Base-by-base conservation (phyloP, 2,113 vertebrate species). In the Corynorhinus townsendii region DNA sequence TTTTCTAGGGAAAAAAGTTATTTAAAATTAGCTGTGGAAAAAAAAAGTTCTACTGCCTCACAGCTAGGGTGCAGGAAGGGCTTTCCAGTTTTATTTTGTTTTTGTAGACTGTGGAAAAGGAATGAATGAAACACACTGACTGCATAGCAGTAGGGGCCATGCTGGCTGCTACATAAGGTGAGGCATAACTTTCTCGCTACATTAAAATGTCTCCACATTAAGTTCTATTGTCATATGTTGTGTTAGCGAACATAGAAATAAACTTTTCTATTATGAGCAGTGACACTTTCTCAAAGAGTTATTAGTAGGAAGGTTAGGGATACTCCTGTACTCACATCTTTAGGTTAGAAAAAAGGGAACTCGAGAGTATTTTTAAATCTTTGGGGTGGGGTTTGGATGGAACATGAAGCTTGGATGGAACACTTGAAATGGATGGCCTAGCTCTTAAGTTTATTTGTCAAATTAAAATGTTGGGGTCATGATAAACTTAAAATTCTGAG, bases 401-500 rank as follows among this genome's bases (percentile, higher is more conserved):
- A 62, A 79, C 30, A 80, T 19, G 43, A 4, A 54, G 49, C 15
- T 92, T 56, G 54, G 7, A 56, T 56, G 7, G 54, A 80, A 73
- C 28, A 79, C 15, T 33, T 92, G 22, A 62, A 90, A 84, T 77
- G 20, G 40, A 84, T 79, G 38, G 12, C 30, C 4, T 62, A 26
- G 15, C 26, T 90, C 49, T 93, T 19, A 84, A 87, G 22, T 87
- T 22, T 76, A 24, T 17, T n/a, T 33, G 56, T 71, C 59, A 86
- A 82, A 83, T 68, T 68, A 91, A 11, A 91, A 76, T 75, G 73
- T 68, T 28, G n/a, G 54, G 30, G 17, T 77, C 68, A 89, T 11
- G 64, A 83, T 40, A 92, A 95, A 89, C 33, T 80, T 84, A 77
- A 83, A 83, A 77, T 90, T 95, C 40, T 88, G 35, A 64, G 35